Percentiles rank a stretch among this genome's conserved stretches.
These are phyloP conservation scores for Cyclura pinguis DNA, from an alignment of 2,797 vertebrate genomes.

Conservation along the genomic window DNA sequence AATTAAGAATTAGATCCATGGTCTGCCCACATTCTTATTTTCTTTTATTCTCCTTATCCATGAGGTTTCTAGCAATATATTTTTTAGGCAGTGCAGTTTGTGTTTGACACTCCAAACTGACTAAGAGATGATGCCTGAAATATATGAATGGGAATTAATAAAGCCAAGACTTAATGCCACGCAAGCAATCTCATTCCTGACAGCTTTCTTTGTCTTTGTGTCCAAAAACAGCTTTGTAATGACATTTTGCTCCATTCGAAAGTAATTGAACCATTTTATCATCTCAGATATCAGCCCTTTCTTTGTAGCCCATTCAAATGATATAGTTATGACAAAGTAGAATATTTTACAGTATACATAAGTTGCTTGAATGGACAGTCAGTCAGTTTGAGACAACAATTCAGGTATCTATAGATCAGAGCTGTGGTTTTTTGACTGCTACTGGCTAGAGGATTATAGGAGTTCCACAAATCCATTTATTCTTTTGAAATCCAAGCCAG, in stretches of 20 bases:
- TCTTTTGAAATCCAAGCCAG: no score
- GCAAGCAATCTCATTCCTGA: slow-evolving; percentile 70
- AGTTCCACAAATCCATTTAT: no score
- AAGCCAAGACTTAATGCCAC: slow-evolving; percentile 66
- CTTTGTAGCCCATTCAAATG: slow-evolving; percentile 68
- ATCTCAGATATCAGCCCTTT: slow-evolving; percentile 68
- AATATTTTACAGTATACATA: slow-evolving; percentile 64
- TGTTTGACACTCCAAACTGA: slow-evolving; percentile 60
- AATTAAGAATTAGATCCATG: neutral
- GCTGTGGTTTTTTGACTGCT: no score
- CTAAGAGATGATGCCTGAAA: slow-evolving; percentile 64
- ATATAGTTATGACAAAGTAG: slow-evolving; percentile 75
- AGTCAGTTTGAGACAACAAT: slow-evolving; percentile 59
- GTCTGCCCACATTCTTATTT: slow-evolving; percentile 36
- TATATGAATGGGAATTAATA: slow-evolving; percentile 67
- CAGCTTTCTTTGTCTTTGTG: slow-evolving; percentile 69
- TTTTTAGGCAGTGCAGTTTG: slow-evolving; percentile 28
- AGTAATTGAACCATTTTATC: slow-evolving; percentile 77
- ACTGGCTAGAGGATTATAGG: no score
- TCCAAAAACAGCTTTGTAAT: slow-evolving; percentile 60
- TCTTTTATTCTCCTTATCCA: neutral
- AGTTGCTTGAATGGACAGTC: slow-evolving; percentile 68
- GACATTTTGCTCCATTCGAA: slow-evolving; percentile 68
- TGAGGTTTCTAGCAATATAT: slow-evolving; percentile 42
- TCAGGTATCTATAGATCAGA: slow-evolving; percentile 30